Evolutionary conservation across 1,140 invertebrate genomes (phyloP).

Genomic region (Arctopsyche grandis): DNA sequence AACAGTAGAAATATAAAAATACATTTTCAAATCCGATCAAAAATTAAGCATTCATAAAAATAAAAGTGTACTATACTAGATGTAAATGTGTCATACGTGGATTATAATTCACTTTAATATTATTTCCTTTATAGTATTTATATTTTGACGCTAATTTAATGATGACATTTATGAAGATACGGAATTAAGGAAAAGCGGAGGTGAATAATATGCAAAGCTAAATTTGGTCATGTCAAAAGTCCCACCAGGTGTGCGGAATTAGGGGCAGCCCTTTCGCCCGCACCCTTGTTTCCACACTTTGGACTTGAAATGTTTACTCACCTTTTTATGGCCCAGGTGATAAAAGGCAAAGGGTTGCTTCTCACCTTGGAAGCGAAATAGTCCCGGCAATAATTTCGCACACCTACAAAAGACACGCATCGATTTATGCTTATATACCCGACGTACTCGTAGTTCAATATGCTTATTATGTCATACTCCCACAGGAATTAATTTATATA

Average conservation of each 20-base stretch:
- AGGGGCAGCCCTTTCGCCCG: conserved; percentile 30
- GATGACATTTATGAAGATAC: conserved; percentile 12
- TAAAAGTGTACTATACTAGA: too few species aligned
- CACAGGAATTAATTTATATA: too few species aligned
- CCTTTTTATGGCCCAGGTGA: conserved; percentile 38
- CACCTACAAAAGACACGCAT: background rate
- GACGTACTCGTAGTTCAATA: too few species aligned
- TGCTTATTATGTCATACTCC: too few species aligned
- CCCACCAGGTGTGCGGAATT: conserved; percentile 43
- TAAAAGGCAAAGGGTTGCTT: conserved; percentile 34
- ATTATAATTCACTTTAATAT: too few species aligned
- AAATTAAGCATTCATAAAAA: too few species aligned
- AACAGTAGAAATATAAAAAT: too few species aligned
- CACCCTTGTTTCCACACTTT: conserved; percentile 5
- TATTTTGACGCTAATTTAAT: background rate
- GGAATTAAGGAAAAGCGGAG: conserved; percentile 23
- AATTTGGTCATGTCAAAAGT: conserved; percentile 45
- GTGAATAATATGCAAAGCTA: conserved; percentile 42
- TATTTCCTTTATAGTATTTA: too few species aligned
- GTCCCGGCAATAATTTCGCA: conserved; percentile 13
- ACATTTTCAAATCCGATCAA: too few species aligned
- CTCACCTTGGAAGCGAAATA: conserved; percentile 28
- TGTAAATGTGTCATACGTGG: too few species aligned
- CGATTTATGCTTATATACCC: background rate
- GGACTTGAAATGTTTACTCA: conserved; percentile 41